Evolutionary conservation across 30 jellyfish, hydroid and myxozoan genomes (phyloP), one percentile per base, ranked within the genome.

Genomic region (Morbakka virulenta): DNA sequence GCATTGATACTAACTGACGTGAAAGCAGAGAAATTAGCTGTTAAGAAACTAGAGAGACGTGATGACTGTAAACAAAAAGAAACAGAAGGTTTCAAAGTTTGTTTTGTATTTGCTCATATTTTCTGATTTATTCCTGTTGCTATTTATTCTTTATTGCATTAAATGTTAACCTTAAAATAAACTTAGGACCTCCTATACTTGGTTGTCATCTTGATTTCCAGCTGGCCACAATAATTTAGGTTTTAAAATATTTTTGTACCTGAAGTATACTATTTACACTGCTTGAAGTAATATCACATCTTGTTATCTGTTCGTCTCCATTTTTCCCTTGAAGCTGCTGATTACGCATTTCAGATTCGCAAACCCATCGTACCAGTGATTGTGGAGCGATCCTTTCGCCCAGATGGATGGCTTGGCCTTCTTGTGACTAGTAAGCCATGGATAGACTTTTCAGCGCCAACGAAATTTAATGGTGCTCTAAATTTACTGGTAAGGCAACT

Each of bases 381-480:
- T 0, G 28, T 89, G 32, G 97, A 89, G 49, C 29, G 72, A 28
- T 70, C 78, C 68, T 82, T 73, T 76, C 71, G 64, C 29, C 94
- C 93, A 1, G 97, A 89, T 66, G 97, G 97, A 22, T 89, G 97
- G 97, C 69, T 89, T 9, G 86, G 94, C 9, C 81, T 82, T 73
- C 26, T 82, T 32, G 90, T 74, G 27, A 79, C 81, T 1, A 69
- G 81, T 57, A 65, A 82, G 52, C 83, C 76, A 34, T 68, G 92
- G 81, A 73, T 89, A 6, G 95, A 82, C 32, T 76, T 89, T 53
- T 69, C 88, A 2, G 82, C 52, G 3, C 72, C 72, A 3, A 32
- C 93, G 1, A 86, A 67, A 73, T 86, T 86, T 34, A 67, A 62
- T 62, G 95, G 93, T 4, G 78, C 68, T 64, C 33, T 80, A 64